Conservation (phyloP, 2,113 vertebrate genomes). For the Hylia prasina region DNA sequence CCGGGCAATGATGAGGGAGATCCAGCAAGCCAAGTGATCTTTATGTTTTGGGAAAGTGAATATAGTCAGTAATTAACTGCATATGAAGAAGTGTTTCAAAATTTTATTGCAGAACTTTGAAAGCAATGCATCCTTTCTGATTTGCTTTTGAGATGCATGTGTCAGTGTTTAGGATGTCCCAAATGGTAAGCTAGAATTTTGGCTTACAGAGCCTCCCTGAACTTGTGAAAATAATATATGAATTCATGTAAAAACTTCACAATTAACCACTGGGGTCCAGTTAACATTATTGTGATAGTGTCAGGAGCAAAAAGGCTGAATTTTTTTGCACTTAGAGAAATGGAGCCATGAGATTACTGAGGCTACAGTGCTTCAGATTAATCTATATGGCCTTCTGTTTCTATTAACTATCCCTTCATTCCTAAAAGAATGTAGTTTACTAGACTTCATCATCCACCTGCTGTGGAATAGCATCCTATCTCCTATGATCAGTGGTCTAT, state of each 20-base stretch:
- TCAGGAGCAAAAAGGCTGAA: background rate
- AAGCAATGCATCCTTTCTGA: background rate
- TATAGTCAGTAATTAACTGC: background rate
- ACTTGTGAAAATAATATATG: background rate
- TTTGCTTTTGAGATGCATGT: background rate
- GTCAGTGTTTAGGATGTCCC: background rate
- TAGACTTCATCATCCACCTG: background rate
- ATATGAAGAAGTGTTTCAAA: background rate
- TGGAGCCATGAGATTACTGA: background rate
- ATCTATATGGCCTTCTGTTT: background rate
- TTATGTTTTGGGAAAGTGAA: background rate
- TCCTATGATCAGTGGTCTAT: background rate
- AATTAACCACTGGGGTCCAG: background rate
- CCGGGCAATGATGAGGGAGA: rapidly evolving
- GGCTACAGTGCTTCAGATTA: background rate
- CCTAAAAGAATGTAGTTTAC: background rate
- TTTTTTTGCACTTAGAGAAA: background rate
- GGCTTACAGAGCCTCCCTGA: background rate
- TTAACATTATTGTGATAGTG: background rate
- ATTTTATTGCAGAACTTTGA: background rate
- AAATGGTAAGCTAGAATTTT: background rate
- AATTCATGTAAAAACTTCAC: background rate
- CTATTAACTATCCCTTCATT: background rate
- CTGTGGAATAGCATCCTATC: background rate
- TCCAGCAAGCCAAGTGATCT: background rate